Percentiles rank a stretch among this genome's conserved stretches.
phyloP scores from a whole-genome alignment of 2,888 invertebrate genomes.

The Volucella bombylans region DNA sequence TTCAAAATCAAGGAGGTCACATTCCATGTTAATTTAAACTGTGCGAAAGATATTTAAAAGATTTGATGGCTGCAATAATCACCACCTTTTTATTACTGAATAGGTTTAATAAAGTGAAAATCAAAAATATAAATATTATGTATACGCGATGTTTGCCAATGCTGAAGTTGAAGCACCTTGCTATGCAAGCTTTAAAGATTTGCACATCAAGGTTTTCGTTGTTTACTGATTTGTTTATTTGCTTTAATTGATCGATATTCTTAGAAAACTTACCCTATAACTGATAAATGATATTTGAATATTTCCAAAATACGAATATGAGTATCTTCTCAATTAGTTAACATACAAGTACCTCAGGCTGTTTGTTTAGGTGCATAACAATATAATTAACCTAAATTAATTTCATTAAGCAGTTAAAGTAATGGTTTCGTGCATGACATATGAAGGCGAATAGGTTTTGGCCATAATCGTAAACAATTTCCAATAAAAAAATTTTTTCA shows the following conservation, averaged over 20 bases:
- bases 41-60: not conserved
- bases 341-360: too few relatives aligned
- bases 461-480: conserved; percentile 4
- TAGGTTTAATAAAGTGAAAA: conserved; percentile 24
- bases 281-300: not conserved
- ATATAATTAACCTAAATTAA: conserved; percentile 19
- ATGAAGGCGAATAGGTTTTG: conserved; percentile 20
- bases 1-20: not conserved
- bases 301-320: not conserved
- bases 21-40: not conserved
- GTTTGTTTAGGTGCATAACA: not conserved
- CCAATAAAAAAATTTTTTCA: not conserved
- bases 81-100: conserved; percentile 13
- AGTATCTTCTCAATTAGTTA: too few relatives aligned
- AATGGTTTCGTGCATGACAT: conserved; percentile 2
- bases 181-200: conserved; percentile 20
- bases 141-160: conserved; percentile 27
- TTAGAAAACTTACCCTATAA: not conserved
- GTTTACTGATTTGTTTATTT: not conserved
- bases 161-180: conserved; percentile 1
- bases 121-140: conserved; percentile 34
- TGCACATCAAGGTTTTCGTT: conserved; percentile 35
- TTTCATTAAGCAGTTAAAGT: conserved; percentile 11
- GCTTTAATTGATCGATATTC: conserved; percentile 23
- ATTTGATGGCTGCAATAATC: conserved; percentile 7